Evolutionary conservation across 1,140 invertebrate genomes (phyloP).

Genomic region (Pseudomyrmex gracilis): DNA sequence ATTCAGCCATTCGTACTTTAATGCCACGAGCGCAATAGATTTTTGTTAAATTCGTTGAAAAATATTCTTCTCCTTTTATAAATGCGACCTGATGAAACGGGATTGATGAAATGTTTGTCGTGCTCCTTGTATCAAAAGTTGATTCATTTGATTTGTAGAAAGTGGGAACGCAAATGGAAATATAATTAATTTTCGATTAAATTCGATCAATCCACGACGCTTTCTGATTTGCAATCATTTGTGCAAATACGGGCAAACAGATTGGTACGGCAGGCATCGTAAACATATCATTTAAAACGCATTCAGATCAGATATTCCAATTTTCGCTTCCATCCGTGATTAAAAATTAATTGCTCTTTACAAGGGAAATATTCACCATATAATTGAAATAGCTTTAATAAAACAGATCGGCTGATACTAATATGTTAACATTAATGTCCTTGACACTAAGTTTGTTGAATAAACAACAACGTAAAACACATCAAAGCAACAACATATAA

Average conservation of each 20-base stretch:
- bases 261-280: not conserved
- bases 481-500: not conserved
- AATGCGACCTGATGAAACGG: not conserved
- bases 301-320: constrained; percentile 15
- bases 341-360: constrained; percentile 54
- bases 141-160: constrained; percentile 5
- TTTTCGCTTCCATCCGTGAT: constrained; percentile 30
- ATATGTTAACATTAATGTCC: not conserved
- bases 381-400: constrained; percentile 32
- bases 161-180: not conserved
- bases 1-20: constrained; percentile 15
- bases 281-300: constrained; percentile 12
- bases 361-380: not conserved
- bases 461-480: too few relatives aligned
- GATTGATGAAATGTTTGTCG: not conserved
- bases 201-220: constrained; percentile 5
- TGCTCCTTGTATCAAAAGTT: not conserved
- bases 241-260: constrained; percentile 27
- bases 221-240: constrained; percentile 41
- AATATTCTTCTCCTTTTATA: not conserved
- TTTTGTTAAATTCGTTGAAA: constrained; percentile 14
- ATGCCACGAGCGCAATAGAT: not conserved
- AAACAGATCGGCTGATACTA: not conserved
- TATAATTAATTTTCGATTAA: constrained; percentile 41
- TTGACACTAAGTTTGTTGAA: not conserved